Evolutionary conservation across 1,140 invertebrate genomes (phyloP), one percentile per base, ranked within the genome.

Genomic region (Conus ventricosus): DNA sequence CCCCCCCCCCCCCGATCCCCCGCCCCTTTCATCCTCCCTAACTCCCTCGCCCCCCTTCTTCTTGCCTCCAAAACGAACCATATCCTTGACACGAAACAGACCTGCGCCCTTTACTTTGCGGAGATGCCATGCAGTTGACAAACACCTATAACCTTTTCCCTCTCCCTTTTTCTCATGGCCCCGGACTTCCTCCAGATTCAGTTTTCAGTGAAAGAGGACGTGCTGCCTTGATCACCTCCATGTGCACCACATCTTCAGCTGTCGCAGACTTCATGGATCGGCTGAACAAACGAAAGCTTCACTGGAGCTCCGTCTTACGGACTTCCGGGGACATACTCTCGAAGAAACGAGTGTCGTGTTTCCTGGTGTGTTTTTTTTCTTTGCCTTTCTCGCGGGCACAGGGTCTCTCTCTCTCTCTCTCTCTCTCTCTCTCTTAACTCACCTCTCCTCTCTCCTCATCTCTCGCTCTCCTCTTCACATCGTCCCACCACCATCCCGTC

Each of bases 401-500:
- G 8, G 8, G 8, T 76, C 71, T 76, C 71, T 76, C 54, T 82
- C 54, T 82, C 39, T 82, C 54, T 82, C 80, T 51, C 54, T 60
- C 82, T 60, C 17, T 60, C 54, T 60, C 55, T 84, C 82, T 55
- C 82, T 84, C 82, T 82, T 27, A 39, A n/a, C 51, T 27, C 51
- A 10, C 51, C 80, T 82, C 80, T 82, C 39, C 80, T 82, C 80
- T 82, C 54, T 55, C 80, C 51, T 27, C 15, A 11, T 82, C 80
- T 82, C 54, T 82, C 54, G 25, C 80, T 53, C 39, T 53, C 80
- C 39, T 39, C 39, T 39, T 39, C 39, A 39, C 39, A 39, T 39
- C 39, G 39, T 39, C 39, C 39, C 39, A 39, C 39, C 39, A 39
- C 0, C 39, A 39, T 82, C 39, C 39, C n/a, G 10, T 27, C 51